Evolutionary conservation across 2,797 vertebrate genomes (phyloP).

Genomic region (Oreochromis mossambicus): DNA sequence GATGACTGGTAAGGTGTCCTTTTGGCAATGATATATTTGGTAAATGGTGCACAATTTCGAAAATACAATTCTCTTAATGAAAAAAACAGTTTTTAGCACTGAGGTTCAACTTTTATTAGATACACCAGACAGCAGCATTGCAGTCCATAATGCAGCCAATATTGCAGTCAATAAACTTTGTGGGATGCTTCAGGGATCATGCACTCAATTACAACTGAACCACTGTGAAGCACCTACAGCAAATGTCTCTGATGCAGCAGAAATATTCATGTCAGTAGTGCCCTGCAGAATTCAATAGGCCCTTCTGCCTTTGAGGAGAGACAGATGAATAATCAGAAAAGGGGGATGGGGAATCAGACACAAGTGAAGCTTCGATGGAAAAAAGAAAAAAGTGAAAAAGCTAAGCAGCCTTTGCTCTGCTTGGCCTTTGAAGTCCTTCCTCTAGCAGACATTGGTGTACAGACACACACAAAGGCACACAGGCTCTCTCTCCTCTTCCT

Average conservation of each 20-base stretch:
- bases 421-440: slow-evolving; percentile 70
- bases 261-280: slow-evolving; percentile 74
- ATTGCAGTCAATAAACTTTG: slow-evolving; percentile 49
- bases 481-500: slow-evolving; percentile 36
- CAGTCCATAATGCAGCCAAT: slow-evolving; percentile 40
- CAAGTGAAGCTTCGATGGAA: slow-evolving; percentile 46
- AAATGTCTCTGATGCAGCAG: slow-evolving; percentile 69
- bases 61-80: not conserved
- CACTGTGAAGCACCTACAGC: slow-evolving; percentile 44
- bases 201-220: slow-evolving; percentile 58
- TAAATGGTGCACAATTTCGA: not conserved
- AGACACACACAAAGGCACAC: slow-evolving; percentile 55
- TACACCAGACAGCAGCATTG: slow-evolving; percentile 13
- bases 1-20: not conserved
- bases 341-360: slow-evolving; percentile 25
- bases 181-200: slow-evolving; percentile 42
- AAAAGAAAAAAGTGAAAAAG: slow-evolving; percentile 42
- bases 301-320: slow-evolving; percentile 61
- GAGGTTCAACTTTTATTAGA: not conserved
- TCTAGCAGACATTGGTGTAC: slow-evolving; percentile 51
- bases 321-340: slow-evolving; percentile 65
- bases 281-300: slow-evolving; percentile 62
- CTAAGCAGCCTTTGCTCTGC: slow-evolving; percentile 65
- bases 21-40: not conserved
- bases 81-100: not conserved